A percentile compares a stretch with the other conserved stretches of the same genome.
phyloP scores from a whole-genome alignment of 2,888 invertebrate genomes.

The Thysanoteuthis rhombus region DNA sequence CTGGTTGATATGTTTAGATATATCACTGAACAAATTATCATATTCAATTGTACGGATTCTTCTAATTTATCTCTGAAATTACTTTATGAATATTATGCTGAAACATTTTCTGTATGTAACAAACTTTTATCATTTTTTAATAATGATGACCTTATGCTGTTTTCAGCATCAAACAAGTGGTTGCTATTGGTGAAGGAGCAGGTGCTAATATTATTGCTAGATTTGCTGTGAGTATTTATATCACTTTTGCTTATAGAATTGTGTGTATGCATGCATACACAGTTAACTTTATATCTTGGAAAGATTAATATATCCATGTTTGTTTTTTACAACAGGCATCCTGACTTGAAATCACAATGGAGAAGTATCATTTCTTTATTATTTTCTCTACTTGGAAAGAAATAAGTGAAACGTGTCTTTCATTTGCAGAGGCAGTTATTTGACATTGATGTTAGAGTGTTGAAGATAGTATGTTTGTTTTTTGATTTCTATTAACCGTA shows the following conservation, averaged over 20 bases:
- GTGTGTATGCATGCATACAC: too few relatives aligned
- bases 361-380: background rate
- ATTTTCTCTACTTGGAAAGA: too few relatives aligned
- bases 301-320: background rate
- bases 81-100: background rate
- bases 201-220: constrained; percentile 87
- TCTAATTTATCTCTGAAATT: background rate
- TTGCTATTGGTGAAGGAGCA: constrained; percentile 87
- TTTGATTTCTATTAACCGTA: too few relatives aligned
- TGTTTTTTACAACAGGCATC: background rate
- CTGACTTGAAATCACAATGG: background rate
- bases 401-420: too few relatives aligned
- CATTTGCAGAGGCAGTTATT: too few relatives aligned
- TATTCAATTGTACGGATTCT: background rate
- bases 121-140: background rate
- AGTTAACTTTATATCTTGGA: background rate
- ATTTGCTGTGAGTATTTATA: constrained; percentile 74
- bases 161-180: constrained; percentile 79
- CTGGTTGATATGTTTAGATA: background rate
- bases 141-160: background rate
- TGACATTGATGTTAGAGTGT: too few relatives aligned
- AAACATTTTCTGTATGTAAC: background rate
- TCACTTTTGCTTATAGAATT: background rate
- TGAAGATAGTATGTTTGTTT: too few relatives aligned
- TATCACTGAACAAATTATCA: background rate